Evolutionary conservation across 2,797 vertebrate genomes (phyloP), one percentile per base, ranked within the genome.

Genomic region (Oryzias dopingdopingensis): DNA sequence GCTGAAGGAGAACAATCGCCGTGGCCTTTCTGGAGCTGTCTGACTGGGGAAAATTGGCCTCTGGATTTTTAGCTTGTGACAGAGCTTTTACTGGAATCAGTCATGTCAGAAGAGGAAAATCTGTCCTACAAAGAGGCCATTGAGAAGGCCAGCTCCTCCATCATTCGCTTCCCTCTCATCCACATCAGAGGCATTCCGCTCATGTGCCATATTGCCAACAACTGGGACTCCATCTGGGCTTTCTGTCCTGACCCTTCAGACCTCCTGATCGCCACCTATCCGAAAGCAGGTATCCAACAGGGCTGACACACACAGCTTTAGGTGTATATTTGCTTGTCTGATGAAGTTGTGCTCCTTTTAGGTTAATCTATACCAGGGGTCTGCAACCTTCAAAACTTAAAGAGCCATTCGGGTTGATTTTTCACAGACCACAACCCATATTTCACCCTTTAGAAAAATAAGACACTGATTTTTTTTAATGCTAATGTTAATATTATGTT

Each of bases 191-290:
- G 92, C 0, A 4, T 93, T 26, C 92, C 93, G 16, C 90, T 94
- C 43, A 92, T 91, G 93, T 64, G 1, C 58, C 29, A 43, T 49
- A 93, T 94, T 0, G 88, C 92, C 10, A 14, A 88, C 1, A 89
- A 84, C 62, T 94, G 88, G 89, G 88, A 89, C 56, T 62, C 62
- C 2, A 52, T 94, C 57, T 88, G 79, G 59, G 79, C 73, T 65
- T 94, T 95, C 73, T 5, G 65, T 49, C 93, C 94, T 0, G 85
- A 92, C 53, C 84, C 92, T 5, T 89, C 89, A 0, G 94, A 94
- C 74, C 55, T 94, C 22, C 88, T 95, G 51, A 92, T 95, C 43
- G 84, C 92, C 51, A 94, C 94, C 44, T 95, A 94, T 65, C 94
- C 94, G 22, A 94, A 94, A 92, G 92, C 93, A 89, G 94, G 94